Percentiles rank a stretch among this genome's conserved stretches.
Conservation (phyloP, 2,888 invertebrate species). For the Napeogenes sylphis region DNA sequence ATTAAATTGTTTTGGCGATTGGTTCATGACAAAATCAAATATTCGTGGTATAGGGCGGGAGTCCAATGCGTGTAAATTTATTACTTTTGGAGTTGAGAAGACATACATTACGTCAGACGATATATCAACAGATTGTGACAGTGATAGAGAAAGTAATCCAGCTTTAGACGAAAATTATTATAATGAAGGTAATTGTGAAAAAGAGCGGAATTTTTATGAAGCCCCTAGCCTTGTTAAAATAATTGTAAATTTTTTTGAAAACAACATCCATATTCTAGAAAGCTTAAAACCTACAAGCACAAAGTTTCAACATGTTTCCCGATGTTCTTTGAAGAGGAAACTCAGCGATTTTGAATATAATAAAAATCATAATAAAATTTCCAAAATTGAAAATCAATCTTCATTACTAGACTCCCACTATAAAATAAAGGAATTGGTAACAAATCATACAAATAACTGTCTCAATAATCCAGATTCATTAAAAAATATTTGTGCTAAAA, state of each 20-base stretch:
- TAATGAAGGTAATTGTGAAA: constrained; percentile 7
- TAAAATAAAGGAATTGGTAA: neutral
- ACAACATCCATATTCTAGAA: constrained; percentile 17
- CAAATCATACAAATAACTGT: neutral
- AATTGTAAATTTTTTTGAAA: constrained; percentile 19
- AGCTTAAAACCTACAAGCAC: constrained; percentile 7
- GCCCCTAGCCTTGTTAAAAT: constrained; percentile 30
- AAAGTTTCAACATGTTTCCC: constrained; percentile 6
- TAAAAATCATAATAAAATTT: constrained; percentile 16
- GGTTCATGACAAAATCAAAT: constrained; percentile 33
- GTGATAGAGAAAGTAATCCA: constrained; percentile 26
- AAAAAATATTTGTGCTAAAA: too few relatives aligned
- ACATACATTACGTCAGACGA: constrained; percentile 13
- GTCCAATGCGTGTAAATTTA: neutral
- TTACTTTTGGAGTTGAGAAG: neutral
- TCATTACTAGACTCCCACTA: neutral
- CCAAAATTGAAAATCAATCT: constrained; percentile 14
- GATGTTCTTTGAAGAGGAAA: constrained; percentile 24
- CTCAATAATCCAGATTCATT: too few relatives aligned
- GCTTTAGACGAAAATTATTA: constrained; percentile 1
- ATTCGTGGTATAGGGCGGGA: constrained; percentile 11
- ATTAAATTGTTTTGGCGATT: constrained; percentile 33
- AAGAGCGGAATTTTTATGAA: constrained; percentile 7
- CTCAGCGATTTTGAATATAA: constrained; percentile 16
- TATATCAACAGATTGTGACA: constrained; percentile 31